Percentiles rank a stretch among this genome's conserved stretches.
These are phyloP conservation scores for Lepidotrigona ventralis DNA, from an alignment of 1,140 invertebrate species.

Conservation along the genomic window DNA sequence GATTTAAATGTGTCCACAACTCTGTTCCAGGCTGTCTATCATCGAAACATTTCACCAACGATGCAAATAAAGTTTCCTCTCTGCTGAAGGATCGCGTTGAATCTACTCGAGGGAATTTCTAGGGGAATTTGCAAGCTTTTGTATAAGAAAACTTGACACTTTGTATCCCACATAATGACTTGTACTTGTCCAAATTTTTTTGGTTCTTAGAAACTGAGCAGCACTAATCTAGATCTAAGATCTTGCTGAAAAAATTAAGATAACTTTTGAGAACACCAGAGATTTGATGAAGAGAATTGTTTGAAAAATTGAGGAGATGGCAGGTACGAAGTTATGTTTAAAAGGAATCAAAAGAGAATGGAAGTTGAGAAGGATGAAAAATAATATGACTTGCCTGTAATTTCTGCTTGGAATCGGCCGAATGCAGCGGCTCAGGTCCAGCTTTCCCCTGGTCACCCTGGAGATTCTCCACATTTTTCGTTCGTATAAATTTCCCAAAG, in stretches of 20 bases:
- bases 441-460: conserved; percentile 81
- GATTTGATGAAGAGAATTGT: not conserved
- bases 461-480: conserved; percentile 86
- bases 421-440: conserved; percentile 73
- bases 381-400: conserved; percentile 80
- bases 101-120: not conserved
- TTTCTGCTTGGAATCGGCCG: conserved; percentile 84
- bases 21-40: not conserved
- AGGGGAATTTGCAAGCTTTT: not conserved
- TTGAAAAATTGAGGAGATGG: not conserved
- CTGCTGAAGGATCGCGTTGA: not conserved
- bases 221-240: no score
- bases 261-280: not conserved
- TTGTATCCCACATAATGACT: not conserved
- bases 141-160: not conserved
- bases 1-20: not conserved
- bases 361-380: no score
- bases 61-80: not conserved
- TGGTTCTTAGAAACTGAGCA: not conserved
- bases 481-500: conserved; percentile 88
- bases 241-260: not conserved
- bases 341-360: not conserved
- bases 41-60: not conserved
- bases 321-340: not conserved
- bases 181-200: not conserved